These are phyloP conservation scores for Cyclura pinguis DNA, from an alignment of 2,797 vertebrate genomes.

Conservation along the genomic window DNA sequence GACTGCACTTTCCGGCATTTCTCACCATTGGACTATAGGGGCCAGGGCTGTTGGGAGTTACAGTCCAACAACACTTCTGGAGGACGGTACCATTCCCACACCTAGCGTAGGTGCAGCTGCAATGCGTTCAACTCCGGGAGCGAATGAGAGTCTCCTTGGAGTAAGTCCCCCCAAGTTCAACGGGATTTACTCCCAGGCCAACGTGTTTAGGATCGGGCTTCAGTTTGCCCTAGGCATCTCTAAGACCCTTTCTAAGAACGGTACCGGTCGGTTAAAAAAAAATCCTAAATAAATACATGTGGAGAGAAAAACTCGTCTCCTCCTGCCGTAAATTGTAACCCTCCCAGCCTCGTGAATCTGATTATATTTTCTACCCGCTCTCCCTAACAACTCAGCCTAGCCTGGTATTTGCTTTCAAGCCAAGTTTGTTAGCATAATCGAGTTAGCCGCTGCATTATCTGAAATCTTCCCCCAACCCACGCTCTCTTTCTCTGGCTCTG, in stretches of 20 bases:
- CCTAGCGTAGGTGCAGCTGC: too few relatives aligned
- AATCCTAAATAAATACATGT: neutral
- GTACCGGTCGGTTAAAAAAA: neutral
- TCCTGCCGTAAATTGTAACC: neutral
- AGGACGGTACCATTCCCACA: too few relatives aligned
- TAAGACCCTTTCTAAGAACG: neutral
- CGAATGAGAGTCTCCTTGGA: neutral
- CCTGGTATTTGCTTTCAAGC: constrained; percentile 39
- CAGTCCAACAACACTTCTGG: too few relatives aligned
- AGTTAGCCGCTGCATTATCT: constrained; percentile 69
- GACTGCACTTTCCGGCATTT: too few relatives aligned
- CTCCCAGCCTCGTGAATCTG: constrained; percentile 30
- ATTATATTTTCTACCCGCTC: constrained; percentile 19
- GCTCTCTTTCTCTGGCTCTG: neutral
- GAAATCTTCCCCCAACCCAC: constrained; percentile 38
- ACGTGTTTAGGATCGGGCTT: too few relatives aligned
- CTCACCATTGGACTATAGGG: too few relatives aligned
- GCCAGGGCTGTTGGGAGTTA: too few relatives aligned
- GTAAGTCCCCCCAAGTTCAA: neutral
- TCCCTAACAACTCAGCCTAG: neutral
- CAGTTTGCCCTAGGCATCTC: too few relatives aligned
- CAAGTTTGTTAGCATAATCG: constrained; percentile 67
- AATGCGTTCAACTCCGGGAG: too few relatives aligned
- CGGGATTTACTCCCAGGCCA: neutral
- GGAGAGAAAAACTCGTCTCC: neutral